These are phyloP conservation scores for Phocides pigmalion DNA, from an alignment of 1,140 invertebrate species.

Conservation along the genomic window DNA sequence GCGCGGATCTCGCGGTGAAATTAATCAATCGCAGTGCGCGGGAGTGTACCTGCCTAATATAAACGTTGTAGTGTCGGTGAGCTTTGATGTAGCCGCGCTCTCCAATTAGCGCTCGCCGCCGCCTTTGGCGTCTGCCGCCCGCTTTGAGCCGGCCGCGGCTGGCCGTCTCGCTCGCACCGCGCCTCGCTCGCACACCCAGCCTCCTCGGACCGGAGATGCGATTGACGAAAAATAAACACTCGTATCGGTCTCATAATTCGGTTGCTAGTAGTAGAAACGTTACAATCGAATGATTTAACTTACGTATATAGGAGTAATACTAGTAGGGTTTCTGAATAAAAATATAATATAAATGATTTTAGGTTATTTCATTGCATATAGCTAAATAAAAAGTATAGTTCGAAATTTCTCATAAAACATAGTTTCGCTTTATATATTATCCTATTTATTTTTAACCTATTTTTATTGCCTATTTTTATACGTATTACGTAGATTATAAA, in stretches of 20 bases:
- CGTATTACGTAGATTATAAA: no score
- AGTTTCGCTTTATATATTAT: no score
- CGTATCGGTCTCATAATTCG: neutral
- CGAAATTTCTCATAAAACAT: no score
- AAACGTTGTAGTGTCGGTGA: conserved; percentile 70
- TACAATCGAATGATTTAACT: neutral
- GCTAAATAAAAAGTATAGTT: no score
- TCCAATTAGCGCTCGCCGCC: conserved; percentile 79
- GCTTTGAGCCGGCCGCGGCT: conserved; percentile 48
- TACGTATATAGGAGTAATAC: neutral
- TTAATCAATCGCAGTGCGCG: conserved; percentile 69
- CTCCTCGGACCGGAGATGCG: conserved; percentile 15
- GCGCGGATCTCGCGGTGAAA: conserved; percentile 71
- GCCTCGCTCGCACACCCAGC: conserved; percentile 44
- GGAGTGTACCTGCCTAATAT: conserved; percentile 76
- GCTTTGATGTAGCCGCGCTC: conserved; percentile 70
- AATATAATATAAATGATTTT: no score
- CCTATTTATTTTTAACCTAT: no score
- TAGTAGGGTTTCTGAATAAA: neutral
- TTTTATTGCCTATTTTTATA: no score
- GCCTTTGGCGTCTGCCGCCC: conserved; percentile 75
- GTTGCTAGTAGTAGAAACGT: neutral
- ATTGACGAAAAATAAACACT: conserved; percentile 18
- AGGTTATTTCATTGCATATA: no score
- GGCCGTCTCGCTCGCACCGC: conserved; percentile 50